A percentile compares a stretch with the other conserved stretches of the same genome.
These are phyloP conservation scores for Chrysopilus asiliformis DNA, from an alignment of 2,888 invertebrate genomes.

Conservation along the genomic window DNA sequence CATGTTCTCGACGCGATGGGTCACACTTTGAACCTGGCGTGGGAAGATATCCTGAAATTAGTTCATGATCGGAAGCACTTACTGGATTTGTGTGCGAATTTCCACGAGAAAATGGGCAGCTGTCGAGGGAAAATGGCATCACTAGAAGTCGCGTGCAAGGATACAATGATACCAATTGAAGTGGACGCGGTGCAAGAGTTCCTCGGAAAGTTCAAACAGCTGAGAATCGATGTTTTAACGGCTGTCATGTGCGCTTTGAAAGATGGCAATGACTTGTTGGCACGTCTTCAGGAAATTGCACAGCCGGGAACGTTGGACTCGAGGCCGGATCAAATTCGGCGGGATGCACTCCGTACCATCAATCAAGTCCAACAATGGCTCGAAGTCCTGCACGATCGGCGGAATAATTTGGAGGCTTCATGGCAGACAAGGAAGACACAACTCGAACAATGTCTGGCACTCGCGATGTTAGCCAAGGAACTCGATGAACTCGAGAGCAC, in stretches of 20 bases:
- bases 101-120: conserved; percentile 57
- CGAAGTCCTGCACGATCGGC: conserved; percentile 59
- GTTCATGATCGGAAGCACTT: conserved; percentile 64
- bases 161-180: conserved; percentile 53
- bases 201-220: conserved; percentile 55
- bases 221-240: conserved; percentile 58
- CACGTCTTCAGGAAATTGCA: conserved; percentile 58
- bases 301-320: conserved; percentile 63
- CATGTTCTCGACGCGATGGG: conserved; percentile 85
- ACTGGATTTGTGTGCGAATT: conserved; percentile 62
- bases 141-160: conserved; percentile 54
- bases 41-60: conserved; percentile 71
- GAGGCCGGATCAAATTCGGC: conserved; percentile 47
- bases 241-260: conserved; percentile 67
- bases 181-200: conserved; percentile 56
- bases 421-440: conserved; percentile 57
- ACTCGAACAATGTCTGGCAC: conserved; percentile 63
- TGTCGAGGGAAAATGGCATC: conserved; percentile 54
- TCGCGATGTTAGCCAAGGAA: conserved; percentile 59
- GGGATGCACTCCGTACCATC: conserved; percentile 39
- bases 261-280: conserved; percentile 62
- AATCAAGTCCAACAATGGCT: conserved; percentile 61
- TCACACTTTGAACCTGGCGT: conserved; percentile 57
- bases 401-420: conserved; percentile 54
- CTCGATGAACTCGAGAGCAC: conserved; percentile 49